These are phyloP conservation scores for Aspidiotus rigidus DNA, from an alignment of 2,888 invertebrate genomes.

Conservation along the genomic window DNA sequence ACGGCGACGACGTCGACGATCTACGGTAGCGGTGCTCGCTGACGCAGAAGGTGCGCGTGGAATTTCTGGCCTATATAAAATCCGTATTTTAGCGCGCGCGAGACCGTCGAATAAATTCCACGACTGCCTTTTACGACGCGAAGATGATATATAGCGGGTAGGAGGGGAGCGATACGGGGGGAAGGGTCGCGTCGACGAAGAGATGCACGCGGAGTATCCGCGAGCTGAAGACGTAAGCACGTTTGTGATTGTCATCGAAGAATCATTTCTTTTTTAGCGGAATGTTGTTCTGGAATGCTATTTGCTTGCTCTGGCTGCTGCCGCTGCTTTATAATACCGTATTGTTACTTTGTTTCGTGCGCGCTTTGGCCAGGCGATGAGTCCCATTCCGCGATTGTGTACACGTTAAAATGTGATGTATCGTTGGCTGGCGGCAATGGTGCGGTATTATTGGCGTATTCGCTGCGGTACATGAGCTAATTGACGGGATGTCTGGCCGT, in stretches of 20 bases:
- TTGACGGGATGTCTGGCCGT: no score
- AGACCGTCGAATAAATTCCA: neutral
- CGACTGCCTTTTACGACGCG: neutral
- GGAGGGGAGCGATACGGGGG: neutral
- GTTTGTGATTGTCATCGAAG: neutral
- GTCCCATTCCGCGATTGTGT: no score
- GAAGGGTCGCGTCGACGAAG: neutral
- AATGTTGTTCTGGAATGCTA: conserved; percentile 4
- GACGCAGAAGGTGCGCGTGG: conserved; percentile 1
- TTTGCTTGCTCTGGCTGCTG: no score
- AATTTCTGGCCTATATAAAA: neutral
- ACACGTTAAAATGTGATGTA: no score
- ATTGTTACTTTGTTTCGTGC: conserved; percentile 4
- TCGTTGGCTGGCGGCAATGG: no score
- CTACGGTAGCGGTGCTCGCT: neutral
- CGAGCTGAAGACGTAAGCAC: neutral
- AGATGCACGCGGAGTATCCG: neutral
- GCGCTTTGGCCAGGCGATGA: no score
- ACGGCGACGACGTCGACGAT: no score
- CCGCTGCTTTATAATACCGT: neutral
- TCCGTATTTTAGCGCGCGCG: no score
- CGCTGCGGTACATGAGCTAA: neutral
- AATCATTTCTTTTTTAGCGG: neutral
- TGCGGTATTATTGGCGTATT: neutral
- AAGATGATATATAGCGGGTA: neutral